Base-by-base conservation (phyloP, 2,797 vertebrate species). In the Coranthus polyacanthus region DNA sequence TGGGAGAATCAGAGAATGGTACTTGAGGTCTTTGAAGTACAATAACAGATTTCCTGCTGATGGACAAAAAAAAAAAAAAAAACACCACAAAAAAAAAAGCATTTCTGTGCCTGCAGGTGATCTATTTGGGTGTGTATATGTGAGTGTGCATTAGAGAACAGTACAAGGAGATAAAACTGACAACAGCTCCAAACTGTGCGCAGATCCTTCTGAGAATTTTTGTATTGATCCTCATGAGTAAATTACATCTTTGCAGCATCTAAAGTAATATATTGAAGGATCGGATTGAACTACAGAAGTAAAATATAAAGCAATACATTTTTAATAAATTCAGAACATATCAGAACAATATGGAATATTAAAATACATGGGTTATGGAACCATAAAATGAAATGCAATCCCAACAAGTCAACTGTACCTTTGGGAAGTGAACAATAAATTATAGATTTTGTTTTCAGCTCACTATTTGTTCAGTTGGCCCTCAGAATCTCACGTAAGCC, bases 181-280 rank as follows among this genome's bases (percentile, higher is more conserved):
- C 53, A 59, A 42, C 26, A 50, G 42, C 63, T 47, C 17, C 16
- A 55, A 54, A 52, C 62, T 15, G 55, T 54, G 65, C 68, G 46
- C 57, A 72, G 59, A 64, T 73, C 58, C 62, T 2, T 3, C 64
- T 45, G 62, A 69, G 32, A 60, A 61, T 56, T 24, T 43, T 29
- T 78, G n/a, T n/a, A 62, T 86, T 50, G 76, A 75, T 79, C 67
- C 62, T 59, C 26, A 26, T n/a, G 26, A 45, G 43, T 68, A 54
- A 59, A 46, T 11, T 26, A 17, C 38, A 32, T 62, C 21, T 52
- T 65, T 65, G 46, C 52, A 20, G 6, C 16, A 45, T 60, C 17
- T 52, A 61, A 53, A 47, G 45, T 70, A 67, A 43, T 53, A 50
- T 18, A 29, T 10, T 39, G 12, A 16, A 42, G 12, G 43, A 49